Percentiles rank a stretch among this genome's conserved stretches.
Conservation (phyloP, 1,140 invertebrate genomes). For the Aphaenogaster ashmeadi region DNA sequence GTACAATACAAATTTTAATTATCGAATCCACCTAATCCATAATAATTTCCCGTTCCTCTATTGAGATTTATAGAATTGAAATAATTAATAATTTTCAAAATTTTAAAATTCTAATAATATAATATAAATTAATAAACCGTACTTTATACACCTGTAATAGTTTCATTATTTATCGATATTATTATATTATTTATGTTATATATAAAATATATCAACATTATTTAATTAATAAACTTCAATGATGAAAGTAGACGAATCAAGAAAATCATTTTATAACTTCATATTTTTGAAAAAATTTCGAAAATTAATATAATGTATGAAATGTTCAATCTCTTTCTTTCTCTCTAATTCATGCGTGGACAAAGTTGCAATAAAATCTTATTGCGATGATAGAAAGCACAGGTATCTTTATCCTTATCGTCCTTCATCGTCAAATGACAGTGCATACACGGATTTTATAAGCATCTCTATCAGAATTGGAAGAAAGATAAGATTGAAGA, state of each 20-base stretch:
- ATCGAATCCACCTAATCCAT: background rate
- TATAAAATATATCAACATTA: background rate
- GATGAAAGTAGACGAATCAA: background rate
- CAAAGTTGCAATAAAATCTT: conserved; percentile 53
- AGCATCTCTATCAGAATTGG: conserved; percentile 68
- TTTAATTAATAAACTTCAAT: background rate
- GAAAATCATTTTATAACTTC: background rate
- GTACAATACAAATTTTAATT: background rate
- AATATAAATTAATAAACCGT: background rate
- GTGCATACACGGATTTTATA: conserved; percentile 57
- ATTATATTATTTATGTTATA: background rate
- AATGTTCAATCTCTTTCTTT: background rate
- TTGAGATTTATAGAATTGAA: background rate
- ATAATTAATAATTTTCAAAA: background rate
- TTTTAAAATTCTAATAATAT: background rate
- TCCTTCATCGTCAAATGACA: conserved; percentile 60
- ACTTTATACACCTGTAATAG: background rate
- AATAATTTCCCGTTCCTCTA: background rate
- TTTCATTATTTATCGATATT: background rate
- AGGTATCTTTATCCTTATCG: conserved; percentile 57
- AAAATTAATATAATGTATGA: conserved; percentile 10
- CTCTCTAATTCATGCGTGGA: background rate
- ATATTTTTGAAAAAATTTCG: background rate
- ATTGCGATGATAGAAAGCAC: conserved; percentile 35
- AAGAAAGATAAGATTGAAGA: conserved; percentile 75